Conservation (phyloP, 2,888 invertebrate species). For the Andrena dorsata region DNA sequence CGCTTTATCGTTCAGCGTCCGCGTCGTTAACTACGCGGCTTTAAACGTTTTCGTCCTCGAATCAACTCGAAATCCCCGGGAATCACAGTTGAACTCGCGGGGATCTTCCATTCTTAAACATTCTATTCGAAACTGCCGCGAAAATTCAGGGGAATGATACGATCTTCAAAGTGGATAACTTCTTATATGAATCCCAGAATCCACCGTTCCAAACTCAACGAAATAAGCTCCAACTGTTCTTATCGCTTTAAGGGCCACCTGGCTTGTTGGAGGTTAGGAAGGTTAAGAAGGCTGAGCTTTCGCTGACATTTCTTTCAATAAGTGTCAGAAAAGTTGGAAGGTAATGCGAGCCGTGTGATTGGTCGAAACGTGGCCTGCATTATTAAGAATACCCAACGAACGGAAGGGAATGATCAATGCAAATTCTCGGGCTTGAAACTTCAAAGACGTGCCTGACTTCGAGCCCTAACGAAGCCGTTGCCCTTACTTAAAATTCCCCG, state of each 20-base stretch:
- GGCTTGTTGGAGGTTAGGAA: background rate
- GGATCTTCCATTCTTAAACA: background rate
- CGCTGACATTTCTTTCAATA: conserved; percentile 11
- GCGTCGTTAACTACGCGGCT: background rate
- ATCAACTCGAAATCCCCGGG: background rate
- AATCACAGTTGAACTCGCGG: background rate
- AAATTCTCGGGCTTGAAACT: conserved; percentile 22
- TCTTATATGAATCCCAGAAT: no score
- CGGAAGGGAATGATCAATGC: conserved; percentile 24
- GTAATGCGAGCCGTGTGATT: background rate
- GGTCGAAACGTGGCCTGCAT: conserved; percentile 13
- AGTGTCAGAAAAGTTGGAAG: background rate
- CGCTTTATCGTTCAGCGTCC: conserved; percentile 20
- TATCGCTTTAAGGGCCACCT: no score
- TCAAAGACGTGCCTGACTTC: conserved; percentile 20
- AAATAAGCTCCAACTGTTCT: no score
- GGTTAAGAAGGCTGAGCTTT: background rate
- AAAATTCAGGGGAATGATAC: background rate
- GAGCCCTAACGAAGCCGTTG: conserved; percentile 22
- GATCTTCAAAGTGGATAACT: background rate
- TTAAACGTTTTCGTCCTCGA: background rate
- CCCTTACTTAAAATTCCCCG: conserved; percentile 31
- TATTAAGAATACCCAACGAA: conserved; percentile 16
- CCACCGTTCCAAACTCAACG: no score
- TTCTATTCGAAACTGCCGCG: background rate